Base-by-base conservation (phyloP, 2,888 invertebrate genomes). In the Drosophila cognata region DNA sequence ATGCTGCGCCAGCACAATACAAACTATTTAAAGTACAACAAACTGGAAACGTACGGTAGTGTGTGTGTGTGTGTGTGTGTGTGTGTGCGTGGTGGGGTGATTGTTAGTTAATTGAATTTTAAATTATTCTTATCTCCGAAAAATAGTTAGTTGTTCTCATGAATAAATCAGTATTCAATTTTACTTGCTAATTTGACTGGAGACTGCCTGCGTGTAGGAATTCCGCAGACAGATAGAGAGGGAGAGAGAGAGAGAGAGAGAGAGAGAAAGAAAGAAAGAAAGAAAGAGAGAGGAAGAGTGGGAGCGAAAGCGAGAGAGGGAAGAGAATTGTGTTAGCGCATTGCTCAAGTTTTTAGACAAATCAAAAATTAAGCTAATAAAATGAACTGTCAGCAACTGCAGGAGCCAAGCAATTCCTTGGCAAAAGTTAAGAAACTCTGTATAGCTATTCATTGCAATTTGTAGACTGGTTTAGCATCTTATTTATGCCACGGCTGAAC, bases 111-210 rank as follows among this genome's bases (percentile, higher is more conserved):
- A 87, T 88, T 88, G 89, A 87, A 87, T 87, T 87, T 87, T 87
- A 81, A 88, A 87, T 87, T 75, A 79, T 73, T 74, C 82, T 64
- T 77, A 81, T 72, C 78, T 81, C 72, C 74, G 71, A 80, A 79
- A 75, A 80, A 79, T 79, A 76, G 78, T 82, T 79, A 84, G 75
- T 74, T 76, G 62, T 50, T 35, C 84, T 83, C 79, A 88, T 88
- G 87, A 83, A 88, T 88, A 89, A 88, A 77, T 83, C 87, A 88
- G 83, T 65, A 84, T 87, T 84, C 87, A 87, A 88, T 88, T 89
- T 89, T 57, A 87, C 74, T 83, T 82, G 85, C 78, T 89, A 89
- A 88, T 88, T 89, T 89, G 84, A 89, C 84, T 89, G 71, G 79
- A 78, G 79, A 78, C 71, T 70, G 53, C 46, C 52, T 60, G 48